These are phyloP conservation scores for Sinocyclocheilus rhinocerous DNA, from an alignment of 2,113 vertebrate genomes.

Conservation along the genomic window DNA sequence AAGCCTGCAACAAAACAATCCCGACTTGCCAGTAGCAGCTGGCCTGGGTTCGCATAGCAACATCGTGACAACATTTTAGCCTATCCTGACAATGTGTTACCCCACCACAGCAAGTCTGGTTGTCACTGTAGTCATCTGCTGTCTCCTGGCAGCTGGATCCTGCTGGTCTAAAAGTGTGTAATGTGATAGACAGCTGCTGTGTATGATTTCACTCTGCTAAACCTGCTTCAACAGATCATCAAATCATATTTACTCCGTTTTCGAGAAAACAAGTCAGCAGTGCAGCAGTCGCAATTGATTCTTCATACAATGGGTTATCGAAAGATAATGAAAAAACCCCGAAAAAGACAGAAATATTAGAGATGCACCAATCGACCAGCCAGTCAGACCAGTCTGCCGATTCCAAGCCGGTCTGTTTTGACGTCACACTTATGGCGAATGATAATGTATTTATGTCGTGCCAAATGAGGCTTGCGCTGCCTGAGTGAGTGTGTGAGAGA, in stretches of 20 bases:
- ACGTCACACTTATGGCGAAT: too few relatives aligned
- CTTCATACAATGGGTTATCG: neutral
- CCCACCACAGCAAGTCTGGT: neutral
- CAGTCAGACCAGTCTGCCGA: too few relatives aligned
- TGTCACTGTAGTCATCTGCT: constrained; percentile 31
- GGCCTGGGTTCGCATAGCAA: constrained; percentile 16
- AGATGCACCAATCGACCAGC: too few relatives aligned
- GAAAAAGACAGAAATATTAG: neutral
- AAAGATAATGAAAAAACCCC: neutral
- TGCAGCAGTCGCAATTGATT: neutral
- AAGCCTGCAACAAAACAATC: constrained; percentile 39
- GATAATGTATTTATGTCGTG: too few relatives aligned
- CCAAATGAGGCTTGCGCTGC: too few relatives aligned
- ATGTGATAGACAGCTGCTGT: constrained; percentile 16
- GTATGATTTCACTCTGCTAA: neutral
- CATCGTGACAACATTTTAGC: constrained; percentile 36
- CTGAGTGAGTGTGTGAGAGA: too few relatives aligned
- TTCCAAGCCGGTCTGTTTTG: too few relatives aligned
- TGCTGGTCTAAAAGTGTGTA: constrained; percentile 6
- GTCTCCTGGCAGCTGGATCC: constrained; percentile 26
- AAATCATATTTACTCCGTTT: neutral
- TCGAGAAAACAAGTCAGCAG: neutral
- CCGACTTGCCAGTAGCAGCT: constrained; percentile 13
- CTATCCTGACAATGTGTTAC: constrained; percentile 35
- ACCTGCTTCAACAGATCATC: neutral